A percentile compares a stretch with the other conserved stretches of the same genome.
phyloP scores from a whole-genome alignment of 2,113 vertebrate species.

The Murina feae region DNA sequence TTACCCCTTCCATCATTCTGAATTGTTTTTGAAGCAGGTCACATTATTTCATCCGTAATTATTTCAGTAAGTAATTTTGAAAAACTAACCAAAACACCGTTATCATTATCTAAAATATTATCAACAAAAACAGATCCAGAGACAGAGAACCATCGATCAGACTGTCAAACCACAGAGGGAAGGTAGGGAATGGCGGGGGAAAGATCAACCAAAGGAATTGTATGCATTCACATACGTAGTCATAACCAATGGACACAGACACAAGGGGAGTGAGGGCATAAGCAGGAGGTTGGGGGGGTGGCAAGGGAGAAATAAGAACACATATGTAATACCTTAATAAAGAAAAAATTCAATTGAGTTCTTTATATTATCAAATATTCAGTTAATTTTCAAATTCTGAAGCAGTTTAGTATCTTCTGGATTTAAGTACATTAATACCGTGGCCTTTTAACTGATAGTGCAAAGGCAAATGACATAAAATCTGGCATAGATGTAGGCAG shows the following conservation, averaged over 20 bases:
- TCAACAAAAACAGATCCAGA: no score
- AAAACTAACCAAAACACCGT: neutral
- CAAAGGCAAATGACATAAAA: neutral
- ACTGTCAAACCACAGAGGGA: no score
- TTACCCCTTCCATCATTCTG: neutral
- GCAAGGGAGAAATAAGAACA: no score
- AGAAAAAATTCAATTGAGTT: neutral
- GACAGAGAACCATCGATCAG: no score
- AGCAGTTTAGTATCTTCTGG: neutral
- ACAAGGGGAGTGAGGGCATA: no score
- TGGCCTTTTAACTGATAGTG: neutral
- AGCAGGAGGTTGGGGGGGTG: no score
- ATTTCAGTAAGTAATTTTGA: conserved; percentile 6
- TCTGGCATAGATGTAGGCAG: no score
- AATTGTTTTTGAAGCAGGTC: neutral
- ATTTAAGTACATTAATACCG: neutral
- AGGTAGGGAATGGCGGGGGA: no score
- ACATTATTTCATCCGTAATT: neutral
- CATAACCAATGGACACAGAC: no score
- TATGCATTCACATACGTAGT: no score
- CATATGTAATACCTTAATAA: no score
- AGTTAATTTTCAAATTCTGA: neutral
- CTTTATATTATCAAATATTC: neutral
- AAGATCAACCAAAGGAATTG: no score
- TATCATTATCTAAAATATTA: neutral